A percentile compares a stretch with the other conserved stretches of the same genome.
Evolutionary conservation across 2,113 vertebrate genomes (phyloP).

Genomic region (Pristiophorus japonicus): DNA sequence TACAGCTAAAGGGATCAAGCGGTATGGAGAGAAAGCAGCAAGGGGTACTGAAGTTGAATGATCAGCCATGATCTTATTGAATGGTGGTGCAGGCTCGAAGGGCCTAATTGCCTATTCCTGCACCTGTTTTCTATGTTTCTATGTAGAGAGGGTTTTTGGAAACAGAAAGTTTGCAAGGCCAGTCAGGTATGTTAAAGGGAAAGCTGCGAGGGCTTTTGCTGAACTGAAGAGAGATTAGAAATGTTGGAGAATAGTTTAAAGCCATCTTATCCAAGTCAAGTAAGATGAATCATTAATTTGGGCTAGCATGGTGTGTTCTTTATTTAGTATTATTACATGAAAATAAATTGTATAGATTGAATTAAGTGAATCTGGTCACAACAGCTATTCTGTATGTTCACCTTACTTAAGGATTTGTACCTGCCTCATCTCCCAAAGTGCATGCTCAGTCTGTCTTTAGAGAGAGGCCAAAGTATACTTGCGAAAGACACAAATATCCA

Average conservation of each 20-base stretch:
- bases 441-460: neutral
- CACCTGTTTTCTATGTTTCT: too few relatives aligned
- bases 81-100: too few relatives aligned
- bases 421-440: neutral
- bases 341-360: neutral
- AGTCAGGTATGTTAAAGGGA: neutral
- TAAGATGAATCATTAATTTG: neutral
- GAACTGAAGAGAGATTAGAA: neutral
- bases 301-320: neutral
- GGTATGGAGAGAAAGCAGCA: too few relatives aligned
- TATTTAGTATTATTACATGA: neutral
- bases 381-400: neutral
- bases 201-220: neutral
- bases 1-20: too few relatives aligned
- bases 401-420: neutral
- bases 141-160: neutral
- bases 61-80: too few relatives aligned
- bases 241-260: neutral
- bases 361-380: neutral
- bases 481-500: neutral
- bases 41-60: too few relatives aligned
- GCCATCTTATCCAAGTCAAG: neutral
- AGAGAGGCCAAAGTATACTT: neutral
- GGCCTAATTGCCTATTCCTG: too few relatives aligned
- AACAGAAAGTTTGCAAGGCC: neutral